These are phyloP conservation scores for Empis stercorea DNA, from an alignment of 2,888 invertebrate species.

Conservation along the genomic window DNA sequence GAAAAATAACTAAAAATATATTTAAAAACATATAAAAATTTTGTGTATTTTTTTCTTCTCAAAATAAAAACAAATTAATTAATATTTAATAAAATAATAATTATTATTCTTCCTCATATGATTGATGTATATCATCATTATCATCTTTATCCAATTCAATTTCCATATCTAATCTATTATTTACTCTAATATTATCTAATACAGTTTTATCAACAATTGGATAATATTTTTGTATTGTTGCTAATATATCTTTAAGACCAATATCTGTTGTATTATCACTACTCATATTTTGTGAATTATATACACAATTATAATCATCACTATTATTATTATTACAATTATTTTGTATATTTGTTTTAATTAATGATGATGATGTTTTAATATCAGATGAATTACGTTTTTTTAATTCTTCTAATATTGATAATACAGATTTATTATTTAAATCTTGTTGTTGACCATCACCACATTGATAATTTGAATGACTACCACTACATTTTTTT, in stretches of 20 bases:
- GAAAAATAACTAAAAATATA: too few species aligned
- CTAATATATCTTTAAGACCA: conserved; percentile 2
- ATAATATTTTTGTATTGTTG: conserved; percentile 1
- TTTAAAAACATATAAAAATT: too few species aligned
- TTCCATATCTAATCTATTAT: too few species aligned
- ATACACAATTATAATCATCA: not conserved
- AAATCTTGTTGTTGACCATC: not conserved
- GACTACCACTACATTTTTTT: too few species aligned
- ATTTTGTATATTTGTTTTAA: not conserved
- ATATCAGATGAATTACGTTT: not conserved
- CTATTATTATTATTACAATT: not conserved
- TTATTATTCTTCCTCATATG: too few species aligned
- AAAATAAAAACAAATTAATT: too few species aligned
- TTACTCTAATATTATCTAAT: too few species aligned
- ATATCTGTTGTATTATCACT: not conserved
- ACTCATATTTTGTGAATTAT: not conserved
- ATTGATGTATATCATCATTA: too few species aligned
- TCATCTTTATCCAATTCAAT: too few species aligned
- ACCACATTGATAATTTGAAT: too few species aligned
- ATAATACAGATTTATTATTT: not conserved
- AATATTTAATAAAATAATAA: too few species aligned
- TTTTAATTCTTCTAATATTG: not conserved
- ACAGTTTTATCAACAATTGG: not conserved
- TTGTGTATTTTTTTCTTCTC: too few species aligned
- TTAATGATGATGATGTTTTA: not conserved